Percentiles rank a stretch among this genome's conserved stretches.
These are phyloP conservation scores for Glandiceps talaboti DNA, from an alignment of 53 echinoderm and acorn worm genomes.

Conservation along the genomic window DNA sequence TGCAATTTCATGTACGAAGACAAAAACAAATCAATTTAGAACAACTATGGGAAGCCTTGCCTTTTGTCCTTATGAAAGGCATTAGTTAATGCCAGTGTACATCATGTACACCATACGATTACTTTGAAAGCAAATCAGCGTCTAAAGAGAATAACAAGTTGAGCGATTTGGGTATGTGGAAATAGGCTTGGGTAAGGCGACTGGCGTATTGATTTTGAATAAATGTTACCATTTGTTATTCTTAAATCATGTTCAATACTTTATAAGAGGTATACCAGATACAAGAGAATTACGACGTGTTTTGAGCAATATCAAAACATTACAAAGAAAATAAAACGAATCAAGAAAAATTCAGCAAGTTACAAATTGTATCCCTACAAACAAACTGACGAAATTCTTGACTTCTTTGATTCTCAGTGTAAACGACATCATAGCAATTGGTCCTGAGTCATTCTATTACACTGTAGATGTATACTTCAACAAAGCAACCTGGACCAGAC, in stretches of 20 bases:
- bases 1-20: too few species aligned
- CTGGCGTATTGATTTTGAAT: too few species aligned
- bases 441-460: slow-evolving; percentile 38
- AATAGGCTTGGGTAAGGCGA: too few species aligned
- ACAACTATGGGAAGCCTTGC: too few species aligned
- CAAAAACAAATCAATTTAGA: too few species aligned
- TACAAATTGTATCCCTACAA: neutral
- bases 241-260: neutral
- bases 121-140: too few species aligned
- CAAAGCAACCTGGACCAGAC: neutral
- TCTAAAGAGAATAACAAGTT: too few species aligned
- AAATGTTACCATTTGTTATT: neutral
- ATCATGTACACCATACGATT: too few species aligned
- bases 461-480: slow-evolving; percentile 38
- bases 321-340: too few species aligned
- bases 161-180: too few species aligned
- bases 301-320: neutral
- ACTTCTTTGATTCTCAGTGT: slow-evolving; percentile 13
- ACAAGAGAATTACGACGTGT: neutral
- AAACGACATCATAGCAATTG: slow-evolving; percentile 49
- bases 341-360: neutral
- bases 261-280: neutral
- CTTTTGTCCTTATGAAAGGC: too few species aligned
- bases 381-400: neutral
- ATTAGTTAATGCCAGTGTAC: too few species aligned